Conservation (phyloP, 2,888 invertebrate genomes). For the Macrophya alboannulata region DNA sequence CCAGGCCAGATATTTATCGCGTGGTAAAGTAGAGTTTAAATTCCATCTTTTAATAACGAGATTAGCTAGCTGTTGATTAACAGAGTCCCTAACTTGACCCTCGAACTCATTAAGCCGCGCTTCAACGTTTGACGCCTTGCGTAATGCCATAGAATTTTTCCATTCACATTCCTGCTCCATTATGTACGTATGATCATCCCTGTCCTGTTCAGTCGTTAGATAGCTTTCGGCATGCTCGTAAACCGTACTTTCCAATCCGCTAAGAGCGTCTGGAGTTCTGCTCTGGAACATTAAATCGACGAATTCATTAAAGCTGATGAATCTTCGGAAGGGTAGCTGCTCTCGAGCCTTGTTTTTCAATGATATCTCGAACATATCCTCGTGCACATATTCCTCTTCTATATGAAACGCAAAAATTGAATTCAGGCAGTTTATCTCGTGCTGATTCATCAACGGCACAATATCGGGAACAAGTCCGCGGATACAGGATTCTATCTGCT, state of each 20-base stretch:
- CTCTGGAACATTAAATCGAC: conserved; percentile 34
- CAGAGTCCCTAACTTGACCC: conserved; percentile 12
- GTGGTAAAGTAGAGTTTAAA: not conserved
- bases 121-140: not conserved
- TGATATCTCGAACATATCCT: not conserved
- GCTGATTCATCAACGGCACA: conserved; percentile 33
- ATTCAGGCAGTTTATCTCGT: conserved; percentile 40
- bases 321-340: conserved; percentile 29
- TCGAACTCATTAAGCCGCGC: not conserved
- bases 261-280: conserved; percentile 41
- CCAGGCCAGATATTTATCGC: conserved; percentile 14
- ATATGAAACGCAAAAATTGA: conserved; percentile 7
- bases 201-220: conserved; percentile 16
- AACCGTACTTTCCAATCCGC: not conserved
- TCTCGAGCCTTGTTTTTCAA: not conserved
- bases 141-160: conserved; percentile 16
- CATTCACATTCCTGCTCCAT: conserved; percentile 44
- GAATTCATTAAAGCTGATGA: conserved; percentile 8
- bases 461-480: conserved; percentile 16
- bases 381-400: conserved; percentile 28
- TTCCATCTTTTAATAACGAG: conserved; percentile 4
- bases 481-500: conserved; percentile 28
- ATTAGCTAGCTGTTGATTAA: conserved; percentile 27
- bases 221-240: conserved; percentile 44
- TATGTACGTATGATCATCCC: not conserved